phyloP scores from a whole-genome alignment of 2,888 invertebrate species.

The Plagodis dolabraria region DNA sequence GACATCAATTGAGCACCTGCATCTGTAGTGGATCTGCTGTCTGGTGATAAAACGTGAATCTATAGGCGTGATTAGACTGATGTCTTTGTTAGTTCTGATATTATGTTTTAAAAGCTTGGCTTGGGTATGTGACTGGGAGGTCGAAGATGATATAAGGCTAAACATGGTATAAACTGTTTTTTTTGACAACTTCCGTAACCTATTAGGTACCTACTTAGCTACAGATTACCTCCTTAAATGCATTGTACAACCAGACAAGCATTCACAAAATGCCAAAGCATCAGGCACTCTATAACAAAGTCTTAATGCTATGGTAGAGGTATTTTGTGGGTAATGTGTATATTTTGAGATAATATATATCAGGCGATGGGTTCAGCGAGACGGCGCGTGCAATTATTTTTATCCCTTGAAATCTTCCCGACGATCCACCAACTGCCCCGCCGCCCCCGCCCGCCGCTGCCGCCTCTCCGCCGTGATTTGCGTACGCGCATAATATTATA shows the following conservation, averaged over 20 bases:
- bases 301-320: slow-evolving; percentile 38
- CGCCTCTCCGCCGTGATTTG: slow-evolving; percentile 59
- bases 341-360: slow-evolving; percentile 71
- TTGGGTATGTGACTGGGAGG: too few relatives aligned
- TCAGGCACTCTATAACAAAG: neutral
- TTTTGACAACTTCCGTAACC: too few relatives aligned
- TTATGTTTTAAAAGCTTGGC: too few relatives aligned
- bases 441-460: neutral
- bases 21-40: too few relatives aligned
- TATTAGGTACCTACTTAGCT: too few relatives aligned
- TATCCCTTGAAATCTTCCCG: slow-evolving; percentile 47
- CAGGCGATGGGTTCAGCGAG: slow-evolving; percentile 46
- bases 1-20: too few relatives aligned
- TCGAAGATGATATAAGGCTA: too few relatives aligned
- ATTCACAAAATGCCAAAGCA: neutral
- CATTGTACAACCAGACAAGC: neutral
- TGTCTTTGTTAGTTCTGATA: too few relatives aligned
- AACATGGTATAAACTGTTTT: too few relatives aligned
- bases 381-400: slow-evolving; percentile 70
- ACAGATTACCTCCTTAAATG: too few relatives aligned
- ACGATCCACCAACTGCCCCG: slow-evolving; percentile 15
- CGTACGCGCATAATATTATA: slow-evolving; percentile 55
- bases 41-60: too few relatives aligned
- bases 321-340: slow-evolving; percentile 68
- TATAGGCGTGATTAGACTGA: too few relatives aligned